These are phyloP conservation scores for Phacellophora camtschatica DNA, from an alignment of 30 jellyfish, hydroid and myxozoan genomes.

Conservation along the genomic window DNA sequence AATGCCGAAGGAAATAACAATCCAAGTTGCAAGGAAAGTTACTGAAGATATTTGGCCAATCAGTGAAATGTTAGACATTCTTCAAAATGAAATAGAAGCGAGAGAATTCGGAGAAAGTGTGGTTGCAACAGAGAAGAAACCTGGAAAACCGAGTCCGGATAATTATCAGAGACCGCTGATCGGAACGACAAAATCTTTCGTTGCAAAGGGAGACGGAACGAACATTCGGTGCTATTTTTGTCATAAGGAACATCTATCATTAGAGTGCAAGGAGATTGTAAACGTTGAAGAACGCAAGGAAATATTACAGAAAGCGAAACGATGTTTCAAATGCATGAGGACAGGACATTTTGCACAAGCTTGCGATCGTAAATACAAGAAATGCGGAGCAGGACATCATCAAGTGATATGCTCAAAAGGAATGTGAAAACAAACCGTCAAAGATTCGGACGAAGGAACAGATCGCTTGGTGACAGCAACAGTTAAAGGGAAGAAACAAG, in stretches of 20 bases:
- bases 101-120: constrained; percentile 13
- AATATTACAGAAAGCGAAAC: constrained; percentile 4
- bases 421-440: too few species aligned
- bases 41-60: constrained; percentile 43
- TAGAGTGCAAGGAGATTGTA: neutral
- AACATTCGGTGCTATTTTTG: neutral
- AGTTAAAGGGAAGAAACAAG: neutral
- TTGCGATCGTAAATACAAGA: constrained; percentile 1
- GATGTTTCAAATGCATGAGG: constrained; percentile 10
- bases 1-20: constrained; percentile 23
- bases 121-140: neutral
- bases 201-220: neutral
- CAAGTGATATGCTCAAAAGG: constrained; percentile 11
- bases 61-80: constrained; percentile 11
- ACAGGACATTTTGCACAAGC: constrained; percentile 4
- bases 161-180: neutral
- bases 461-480: too few species aligned
- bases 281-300: neutral
- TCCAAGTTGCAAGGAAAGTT: constrained; percentile 30
- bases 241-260: neutral
- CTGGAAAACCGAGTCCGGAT: neutral
- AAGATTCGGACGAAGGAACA: too few species aligned
- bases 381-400: neutral
- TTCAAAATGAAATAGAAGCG: constrained; percentile 6
- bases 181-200: constrained; percentile 7